Evolutionary conservation across 2,888 invertebrate genomes (phyloP), one percentile per base, ranked within the genome.

Genomic region (Dynastes maya): DNA sequence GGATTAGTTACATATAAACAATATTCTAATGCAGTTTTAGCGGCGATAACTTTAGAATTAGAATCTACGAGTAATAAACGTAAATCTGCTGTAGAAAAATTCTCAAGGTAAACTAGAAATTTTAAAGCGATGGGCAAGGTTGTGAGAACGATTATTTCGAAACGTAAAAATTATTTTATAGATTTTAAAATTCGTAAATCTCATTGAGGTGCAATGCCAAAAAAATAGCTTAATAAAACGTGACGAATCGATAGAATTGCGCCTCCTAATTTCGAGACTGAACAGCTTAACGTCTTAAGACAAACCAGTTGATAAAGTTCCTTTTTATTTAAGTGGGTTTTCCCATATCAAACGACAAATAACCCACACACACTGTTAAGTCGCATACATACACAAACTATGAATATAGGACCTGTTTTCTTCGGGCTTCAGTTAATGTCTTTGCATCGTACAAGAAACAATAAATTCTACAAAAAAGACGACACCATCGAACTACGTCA

Each of bases 281-380:
- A 16, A 3, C 6, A 55, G 13, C 4, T 2, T 55, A 8, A 16
- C 8, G 55, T 55, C 55, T 55, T 55, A 5, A 55, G 55, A 16
- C 37, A 70, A 70, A 70, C 70, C 32, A 55, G 45, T 72, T 45
- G 68, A 68, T 68, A 61, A 72, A 61, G 40, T 22, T 32, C 9
- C 29, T 49, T 55, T 71, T 72, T 58, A 53, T 71, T 55, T 37
- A 29, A 37, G 22, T 72, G 72, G 72, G 72, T 72, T 72, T 72
- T 72, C 45, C 72, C 72, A 61, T 45, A 45, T 72, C 49, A 40
- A 68, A 45, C 49, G 49, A 68, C 49, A 51, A 68, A 61, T 53
- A 53, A 53, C 40, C 72, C 11, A 22, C 16, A 61, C 58, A 61
- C 29, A 61, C 22, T 27, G 27, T 45, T 45, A 9, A 45, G 45